phyloP scores from a whole-genome alignment of 1,140 invertebrate genomes.

The Drosophila navojoa region DNA sequence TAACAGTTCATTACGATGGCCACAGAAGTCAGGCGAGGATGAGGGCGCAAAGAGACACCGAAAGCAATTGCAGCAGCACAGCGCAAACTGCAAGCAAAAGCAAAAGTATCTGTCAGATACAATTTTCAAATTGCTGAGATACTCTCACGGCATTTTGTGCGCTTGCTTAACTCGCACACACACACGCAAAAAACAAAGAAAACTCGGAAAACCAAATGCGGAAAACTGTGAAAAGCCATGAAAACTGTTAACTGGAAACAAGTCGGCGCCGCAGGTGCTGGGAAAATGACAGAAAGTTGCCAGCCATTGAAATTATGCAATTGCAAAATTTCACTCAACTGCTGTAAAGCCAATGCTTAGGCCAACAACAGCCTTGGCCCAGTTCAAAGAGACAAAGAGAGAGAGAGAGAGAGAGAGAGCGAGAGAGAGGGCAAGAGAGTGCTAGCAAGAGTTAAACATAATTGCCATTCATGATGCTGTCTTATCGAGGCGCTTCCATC shows the following conservation, averaged over 20 bases:
- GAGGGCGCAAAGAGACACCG: conserved; percentile 62
- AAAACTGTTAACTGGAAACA: conserved; percentile 43
- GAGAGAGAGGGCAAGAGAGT: background rate
- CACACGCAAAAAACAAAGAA: conserved; percentile 34
- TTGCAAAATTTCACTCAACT: conserved; percentile 25
- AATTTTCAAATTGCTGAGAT: conserved; percentile 78
- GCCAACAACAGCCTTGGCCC: conserved; percentile 25
- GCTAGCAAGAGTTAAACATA: conserved; percentile 2
- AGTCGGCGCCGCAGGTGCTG: conserved; percentile 35
- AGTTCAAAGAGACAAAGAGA: background rate
- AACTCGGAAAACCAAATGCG: conserved; percentile 32
- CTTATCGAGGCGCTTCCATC: conserved; percentile 21
- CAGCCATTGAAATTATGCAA: conserved; percentile 55
- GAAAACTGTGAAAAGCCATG: conserved; percentile 32
- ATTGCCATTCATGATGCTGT: background rate
- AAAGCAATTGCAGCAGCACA: conserved; percentile 17
- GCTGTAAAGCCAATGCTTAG: conserved; percentile 21
- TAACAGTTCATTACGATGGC: conserved; percentile 62
- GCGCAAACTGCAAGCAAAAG: conserved; percentile 31
- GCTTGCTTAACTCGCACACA: conserved; percentile 30
- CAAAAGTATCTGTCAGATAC: conserved; percentile 73
- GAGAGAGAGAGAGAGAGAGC: background rate
- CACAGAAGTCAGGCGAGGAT: conserved; percentile 53
- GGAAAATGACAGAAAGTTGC: conserved; percentile 33
- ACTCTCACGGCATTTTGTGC: conserved; percentile 63